A percentile compares a stretch with the other conserved stretches of the same genome.
Conservation (phyloP, 2,797 vertebrate genomes). For the Alauda arvensis region DNA sequence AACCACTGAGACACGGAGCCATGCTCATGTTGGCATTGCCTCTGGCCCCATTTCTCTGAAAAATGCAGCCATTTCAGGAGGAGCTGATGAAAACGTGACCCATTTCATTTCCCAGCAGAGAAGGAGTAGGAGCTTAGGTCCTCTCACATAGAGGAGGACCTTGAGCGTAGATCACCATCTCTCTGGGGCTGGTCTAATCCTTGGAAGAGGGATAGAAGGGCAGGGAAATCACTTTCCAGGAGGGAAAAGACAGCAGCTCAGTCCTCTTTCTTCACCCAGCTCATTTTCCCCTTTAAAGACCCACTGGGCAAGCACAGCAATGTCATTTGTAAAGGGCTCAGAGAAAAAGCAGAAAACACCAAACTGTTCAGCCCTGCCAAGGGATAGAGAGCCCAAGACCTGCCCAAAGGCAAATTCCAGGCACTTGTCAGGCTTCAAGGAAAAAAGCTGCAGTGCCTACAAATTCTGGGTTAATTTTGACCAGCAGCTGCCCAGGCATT, state of each 20-base stretch:
- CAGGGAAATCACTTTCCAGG: neutral
- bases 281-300: neutral
- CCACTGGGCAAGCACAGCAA: neutral
- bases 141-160: neutral
- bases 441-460: neutral
- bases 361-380: neutral
- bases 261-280: neutral
- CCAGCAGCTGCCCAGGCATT: neutral
- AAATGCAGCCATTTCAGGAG: neutral
- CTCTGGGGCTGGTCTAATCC: neutral
- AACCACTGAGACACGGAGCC: neutral
- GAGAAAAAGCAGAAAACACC: neutral
- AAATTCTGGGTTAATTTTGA: neutral
- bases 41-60: neutral
- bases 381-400: neutral
- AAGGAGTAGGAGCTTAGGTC: neutral
- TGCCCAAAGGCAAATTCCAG: conserved; percentile 9
- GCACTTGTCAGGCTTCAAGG: neutral
- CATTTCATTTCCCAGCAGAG: neutral
- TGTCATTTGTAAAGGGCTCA: neutral
- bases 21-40: neutral
- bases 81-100: neutral
- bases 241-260: neutral
- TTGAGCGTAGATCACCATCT: neutral
- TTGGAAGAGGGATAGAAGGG: neutral